Percentiles rank a stretch among this genome's conserved stretches.
Evolutionary conservation across 1,140 invertebrate genomes (phyloP).

Genomic region (Meloidogyne exigua): DNA sequence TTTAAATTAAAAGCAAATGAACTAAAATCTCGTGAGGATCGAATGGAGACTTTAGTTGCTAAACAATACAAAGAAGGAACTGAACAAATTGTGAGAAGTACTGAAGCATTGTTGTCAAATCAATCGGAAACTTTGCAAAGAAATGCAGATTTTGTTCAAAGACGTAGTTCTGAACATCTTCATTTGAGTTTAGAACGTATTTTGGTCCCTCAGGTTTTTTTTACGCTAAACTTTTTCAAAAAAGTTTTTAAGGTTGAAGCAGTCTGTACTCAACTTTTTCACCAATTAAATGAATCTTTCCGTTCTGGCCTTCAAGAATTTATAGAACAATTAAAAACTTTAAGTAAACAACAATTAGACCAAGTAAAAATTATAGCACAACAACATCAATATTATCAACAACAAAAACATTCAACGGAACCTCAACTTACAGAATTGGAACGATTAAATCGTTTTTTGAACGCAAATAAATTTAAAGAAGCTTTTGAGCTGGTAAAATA

Average conservation of each 20-base stretch:
- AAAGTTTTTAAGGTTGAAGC: conserved; percentile 12
- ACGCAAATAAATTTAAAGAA: conserved; percentile 24
- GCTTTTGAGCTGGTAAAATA: conserved; percentile 36
- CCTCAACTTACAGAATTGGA: conserved; percentile 12
- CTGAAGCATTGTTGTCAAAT: conserved; percentile 6
- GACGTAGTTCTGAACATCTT: conserved; percentile 15
- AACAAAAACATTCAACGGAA: conserved; percentile 6
- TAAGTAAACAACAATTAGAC: conserved; percentile 19
- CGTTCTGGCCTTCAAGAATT: conserved; percentile 38
- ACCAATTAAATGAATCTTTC: conserved; percentile 42
- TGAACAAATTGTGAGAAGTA: conserved; percentile 22
- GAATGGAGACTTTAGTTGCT: conserved; percentile 29
- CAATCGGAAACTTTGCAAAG: conserved; percentile 15
- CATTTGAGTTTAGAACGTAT: conserved; percentile 19
- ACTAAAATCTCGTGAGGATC: conserved; percentile 36
- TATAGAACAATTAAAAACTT: conserved; percentile 31
- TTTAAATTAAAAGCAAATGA: conserved; percentile 32
- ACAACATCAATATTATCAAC: conserved; percentile 16
- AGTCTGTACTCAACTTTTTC: conserved; percentile 40
- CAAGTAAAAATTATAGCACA: conserved; percentile 2
- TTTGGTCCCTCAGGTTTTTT: conserved; percentile 21
- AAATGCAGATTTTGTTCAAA: conserved; percentile 17
- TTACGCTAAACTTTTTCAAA: background rate
- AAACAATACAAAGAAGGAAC: conserved; percentile 3
- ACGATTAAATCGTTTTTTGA: conserved; percentile 26